Evolutionary conservation across 2,113 vertebrate genomes (phyloP), one percentile per base, ranked within the genome.

Genomic region (Vimba vimba): DNA sequence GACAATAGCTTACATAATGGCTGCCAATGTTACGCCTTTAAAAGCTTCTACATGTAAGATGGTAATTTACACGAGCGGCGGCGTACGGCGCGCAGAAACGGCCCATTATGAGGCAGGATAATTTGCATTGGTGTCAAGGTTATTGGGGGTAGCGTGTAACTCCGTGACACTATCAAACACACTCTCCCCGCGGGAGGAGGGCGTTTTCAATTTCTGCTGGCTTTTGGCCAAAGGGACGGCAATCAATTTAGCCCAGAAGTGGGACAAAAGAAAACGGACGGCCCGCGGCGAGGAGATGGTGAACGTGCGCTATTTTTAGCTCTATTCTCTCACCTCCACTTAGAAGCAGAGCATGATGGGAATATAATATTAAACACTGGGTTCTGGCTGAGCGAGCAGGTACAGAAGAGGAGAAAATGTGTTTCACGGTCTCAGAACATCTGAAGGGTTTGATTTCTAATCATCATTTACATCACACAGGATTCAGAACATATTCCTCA

Each of bases 231-330:
- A 92, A 91, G 90, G 86, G 92, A 93, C 90, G 47, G 90, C 83
- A 89, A 95, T 95, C 91, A 93, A 93, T 94, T 94, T 88, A 92
- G 89, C 89, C 79, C 91, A 92, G 88, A 94, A 95, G 88, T 92
- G 92, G 92, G 93, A 94, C 95, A 94, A 93, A 93, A 92, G 90
- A 91, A 27, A 94, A 93, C 79, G 89, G 92, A 91, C 90, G 93
- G 92, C 92, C 93, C 78, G 86, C 85, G 83, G 90, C 75, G 88
- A 86, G 81, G 84, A 69, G 74, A 36, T 11, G 66, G 60, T 6
- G 59, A 79, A 92, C 91, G 86, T 50, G 76, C 85, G 91, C 93
- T 95, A 94, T 95, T 95, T 96, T 94, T 93, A 95, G 94, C 84
- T 89, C 84, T 66, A 89, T 91, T 89, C 68, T 94, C 93, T 94